phyloP scores from a whole-genome alignment of 2,888 invertebrate genomes.

The Drosophila pseudotakahashii region DNA sequence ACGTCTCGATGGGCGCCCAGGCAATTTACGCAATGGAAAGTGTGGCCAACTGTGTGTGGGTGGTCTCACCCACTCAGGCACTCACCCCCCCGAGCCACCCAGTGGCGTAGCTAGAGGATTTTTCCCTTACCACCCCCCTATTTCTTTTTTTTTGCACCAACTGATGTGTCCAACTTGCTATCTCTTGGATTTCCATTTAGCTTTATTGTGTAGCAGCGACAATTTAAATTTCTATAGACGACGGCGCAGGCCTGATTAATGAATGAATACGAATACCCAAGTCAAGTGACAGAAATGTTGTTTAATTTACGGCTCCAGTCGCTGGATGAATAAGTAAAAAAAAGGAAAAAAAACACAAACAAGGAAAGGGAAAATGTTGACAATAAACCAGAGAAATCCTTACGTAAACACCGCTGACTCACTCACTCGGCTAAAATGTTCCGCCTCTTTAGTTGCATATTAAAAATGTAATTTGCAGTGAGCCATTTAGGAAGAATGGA shows the following conservation, averaged over 20 bases:
- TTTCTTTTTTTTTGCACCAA: neutral
- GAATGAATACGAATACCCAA: constrained; percentile 44
- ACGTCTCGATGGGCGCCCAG: constrained; percentile 35
- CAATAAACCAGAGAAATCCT: constrained; percentile 35
- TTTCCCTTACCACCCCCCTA: constrained; percentile 6
- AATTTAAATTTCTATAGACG: constrained; percentile 37
- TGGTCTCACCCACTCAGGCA: constrained; percentile 4
- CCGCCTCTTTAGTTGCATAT: constrained; percentile 27
- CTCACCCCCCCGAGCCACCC: constrained; percentile 19
- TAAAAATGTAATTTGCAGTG: constrained; percentile 45
- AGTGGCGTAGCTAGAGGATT: constrained; percentile 26
- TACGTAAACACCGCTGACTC: constrained; percentile 33
- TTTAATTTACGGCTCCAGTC: constrained; percentile 50
- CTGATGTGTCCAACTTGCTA: constrained; percentile 28
- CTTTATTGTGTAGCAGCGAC: constrained; percentile 58
- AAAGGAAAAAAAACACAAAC: constrained; percentile 19
- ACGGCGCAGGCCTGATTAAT: constrained; percentile 64
- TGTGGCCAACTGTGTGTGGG: constrained; percentile 59
- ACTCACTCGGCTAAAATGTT: constrained; percentile 47
- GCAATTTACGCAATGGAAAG: constrained; percentile 70
- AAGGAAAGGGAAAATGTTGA: constrained; percentile 34
- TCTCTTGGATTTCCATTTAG: constrained; percentile 50
- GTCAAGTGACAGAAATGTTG: constrained; percentile 49
- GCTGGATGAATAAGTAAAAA: constrained; percentile 18
- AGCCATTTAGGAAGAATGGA: constrained; percentile 11